These are phyloP conservation scores for Reticulitermes lucifugus DNA, from an alignment of 2,888 invertebrate genomes.

Conservation along the genomic window DNA sequence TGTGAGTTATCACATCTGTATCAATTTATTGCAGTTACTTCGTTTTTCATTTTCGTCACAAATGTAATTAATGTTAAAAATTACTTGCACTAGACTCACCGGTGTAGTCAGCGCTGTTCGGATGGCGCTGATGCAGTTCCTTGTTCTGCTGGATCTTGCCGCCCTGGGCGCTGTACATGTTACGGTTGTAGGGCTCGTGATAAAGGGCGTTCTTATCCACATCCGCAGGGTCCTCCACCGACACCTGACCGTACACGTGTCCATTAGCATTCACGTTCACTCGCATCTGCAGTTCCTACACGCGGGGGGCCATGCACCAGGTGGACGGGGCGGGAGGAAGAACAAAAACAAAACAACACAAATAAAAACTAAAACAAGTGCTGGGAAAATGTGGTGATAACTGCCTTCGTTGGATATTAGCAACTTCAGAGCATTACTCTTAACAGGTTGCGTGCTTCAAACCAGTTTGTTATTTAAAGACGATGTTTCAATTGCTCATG, in stretches of 20 bases:
- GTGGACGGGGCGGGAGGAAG: conserved; percentile 41
- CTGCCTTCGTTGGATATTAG: no score
- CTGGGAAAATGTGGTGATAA: not conserved
- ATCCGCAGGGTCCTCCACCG: conserved; percentile 57
- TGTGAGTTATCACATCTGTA: no score
- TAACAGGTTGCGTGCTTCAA: no score
- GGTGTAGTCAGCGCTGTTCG: conserved; percentile 70
- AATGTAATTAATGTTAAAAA: no score
- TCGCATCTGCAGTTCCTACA: conserved; percentile 57
- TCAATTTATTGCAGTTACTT: no score
- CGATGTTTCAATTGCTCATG: no score
- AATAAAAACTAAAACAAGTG: conserved; percentile 45
- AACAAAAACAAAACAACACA: conserved; percentile 40
- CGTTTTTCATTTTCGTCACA: no score
- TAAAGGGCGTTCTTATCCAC: conserved; percentile 61
- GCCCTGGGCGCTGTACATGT: conserved; percentile 55
- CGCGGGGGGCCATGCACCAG: conserved; percentile 30
- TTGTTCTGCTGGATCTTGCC: conserved; percentile 14
- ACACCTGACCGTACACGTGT: conserved; percentile 59
- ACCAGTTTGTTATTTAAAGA: no score
- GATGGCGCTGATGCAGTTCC: conserved; percentile 59
- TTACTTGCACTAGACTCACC: conserved; percentile 62
- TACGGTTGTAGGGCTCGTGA: conserved; percentile 60
- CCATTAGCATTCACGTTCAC: conserved; percentile 57
- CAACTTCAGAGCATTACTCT: no score